Evolutionary conservation across 2,797 vertebrate genomes (phyloP).

Genomic region (Taeniopygia guttata): DNA sequence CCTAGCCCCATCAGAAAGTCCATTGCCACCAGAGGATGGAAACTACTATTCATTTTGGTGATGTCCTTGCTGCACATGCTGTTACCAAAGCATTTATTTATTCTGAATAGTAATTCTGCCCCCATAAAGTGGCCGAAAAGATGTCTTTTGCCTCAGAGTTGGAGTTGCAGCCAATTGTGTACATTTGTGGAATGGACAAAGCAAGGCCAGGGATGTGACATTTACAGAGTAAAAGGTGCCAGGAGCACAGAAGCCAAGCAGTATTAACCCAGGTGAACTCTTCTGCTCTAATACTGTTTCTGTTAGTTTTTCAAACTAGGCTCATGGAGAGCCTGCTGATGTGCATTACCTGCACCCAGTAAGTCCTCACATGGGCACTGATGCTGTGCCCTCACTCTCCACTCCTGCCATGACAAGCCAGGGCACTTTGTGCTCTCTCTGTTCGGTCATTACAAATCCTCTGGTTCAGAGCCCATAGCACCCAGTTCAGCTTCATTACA

Average conservation of each 20-base stretch:
- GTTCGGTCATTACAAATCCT: not conserved
- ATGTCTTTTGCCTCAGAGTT: not conserved
- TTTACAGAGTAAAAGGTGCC: not conserved
- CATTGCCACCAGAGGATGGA: not conserved
- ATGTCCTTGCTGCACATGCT: not conserved
- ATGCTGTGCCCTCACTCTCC: not conserved
- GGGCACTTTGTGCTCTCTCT: not conserved
- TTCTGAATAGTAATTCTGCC: not conserved
- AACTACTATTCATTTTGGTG: not conserved
- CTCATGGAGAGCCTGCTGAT: not conserved
- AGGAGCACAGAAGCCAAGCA: not conserved
- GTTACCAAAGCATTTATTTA: not conserved
- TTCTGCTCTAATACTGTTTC: not conserved
- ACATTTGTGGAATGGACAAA: not conserved
- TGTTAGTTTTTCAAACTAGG: not conserved
- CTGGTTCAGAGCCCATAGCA: not conserved
- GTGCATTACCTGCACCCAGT: not conserved
- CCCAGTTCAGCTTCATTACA: not conserved
- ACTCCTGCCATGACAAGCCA: not conserved
- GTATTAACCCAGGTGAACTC: not conserved
- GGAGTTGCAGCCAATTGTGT: not conserved
- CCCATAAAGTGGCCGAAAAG: not conserved
- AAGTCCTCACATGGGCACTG: not conserved
- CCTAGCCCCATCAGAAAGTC: not conserved
- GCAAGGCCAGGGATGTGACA: not conserved